These are phyloP conservation scores for Osmerus mordax DNA, from an alignment of 2,113 vertebrate genomes.

Conservation along the genomic window DNA sequence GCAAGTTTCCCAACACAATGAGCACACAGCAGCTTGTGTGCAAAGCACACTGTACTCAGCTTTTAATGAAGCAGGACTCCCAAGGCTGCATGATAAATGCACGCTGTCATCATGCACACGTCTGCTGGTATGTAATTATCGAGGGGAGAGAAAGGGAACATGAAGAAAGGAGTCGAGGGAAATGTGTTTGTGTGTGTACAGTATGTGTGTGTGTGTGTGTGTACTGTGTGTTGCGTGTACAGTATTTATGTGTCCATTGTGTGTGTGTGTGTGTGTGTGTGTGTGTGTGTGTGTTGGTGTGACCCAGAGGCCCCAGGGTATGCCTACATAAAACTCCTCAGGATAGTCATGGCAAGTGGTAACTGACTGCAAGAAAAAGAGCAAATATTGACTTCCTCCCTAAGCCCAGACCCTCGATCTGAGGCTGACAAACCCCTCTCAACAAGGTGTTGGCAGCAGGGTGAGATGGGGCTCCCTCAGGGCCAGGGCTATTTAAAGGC, in stretches of 20 bases:
- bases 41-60: conserved; percentile 17
- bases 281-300: conserved; percentile 19
- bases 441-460: conserved; percentile 48
- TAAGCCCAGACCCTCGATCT: conserved; percentile 41
- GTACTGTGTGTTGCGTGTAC: background rate
- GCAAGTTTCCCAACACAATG: conserved; percentile 16
- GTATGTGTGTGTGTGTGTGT: background rate
- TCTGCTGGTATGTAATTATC: conserved; percentile 25
- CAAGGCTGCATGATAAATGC: conserved; percentile 19
- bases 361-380: conserved; percentile 56
- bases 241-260: conserved; percentile 20
- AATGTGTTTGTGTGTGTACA: background rate
- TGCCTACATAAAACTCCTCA: conserved; percentile 41
- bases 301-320: conserved; percentile 4
- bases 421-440: conserved; percentile 37
- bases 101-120: conserved; percentile 18
- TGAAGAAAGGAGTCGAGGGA: background rate
- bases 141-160: conserved; percentile 13
- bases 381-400: conserved; percentile 73
- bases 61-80: conserved; percentile 39
- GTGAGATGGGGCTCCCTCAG: conserved; percentile 43
- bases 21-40: conserved; percentile 9
- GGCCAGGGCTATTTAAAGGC: conserved; percentile 54
- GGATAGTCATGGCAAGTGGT: conserved; percentile 48
- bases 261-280: conserved; percentile 11